Base-by-base conservation (phyloP, 2,797 vertebrate genomes). In the Potorous gilbertii region DNA sequence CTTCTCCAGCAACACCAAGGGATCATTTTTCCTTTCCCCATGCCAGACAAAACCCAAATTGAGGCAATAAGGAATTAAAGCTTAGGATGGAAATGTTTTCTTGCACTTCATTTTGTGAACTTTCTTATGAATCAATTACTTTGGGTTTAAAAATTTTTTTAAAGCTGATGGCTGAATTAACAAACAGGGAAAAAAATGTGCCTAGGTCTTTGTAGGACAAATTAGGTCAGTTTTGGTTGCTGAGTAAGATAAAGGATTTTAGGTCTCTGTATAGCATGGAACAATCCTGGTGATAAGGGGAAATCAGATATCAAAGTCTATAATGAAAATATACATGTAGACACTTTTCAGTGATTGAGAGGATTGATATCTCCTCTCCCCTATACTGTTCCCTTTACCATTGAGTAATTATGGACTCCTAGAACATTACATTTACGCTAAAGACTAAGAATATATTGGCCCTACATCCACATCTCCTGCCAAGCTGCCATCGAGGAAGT, bases 41-140 rank as follows among this genome's bases (percentile, higher is more conserved):
- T 87, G 21, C 40, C 24, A 87, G 34, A 87, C 10, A 50, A 87
- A 87, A 87, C 9, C 24, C 74, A 87, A 87, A 27, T 87, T 87
- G 34, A 91, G 5, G 1, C 81, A 54, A 93, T 89, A 21, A 96
- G 29, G n/a, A 81, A 55, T 55, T 54, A 74, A 10, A 95, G 21
- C 93, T 66, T 54, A 5, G 56, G 52, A 93, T 27, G 18, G 24
- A 91, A 95, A 94, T 94, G 87, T 92, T 74, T 90, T 94, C 13
- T 18, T 92, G 1, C 16, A 87, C 14, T 92, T 9, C 10, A 55
- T 92, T 94, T 94, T 97, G 93, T 90, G 95, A 96, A 96, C 54
- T 93, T 27, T 46, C 40, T 87, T 46, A 56, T 0, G 95, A 96
- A 96, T 93, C 91, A 92, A n/a, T 89, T 92, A 1, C 11, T 94